phyloP scores from a whole-genome alignment of 2,888 invertebrate genomes.

The Sarcophaga rosellei region DNA sequence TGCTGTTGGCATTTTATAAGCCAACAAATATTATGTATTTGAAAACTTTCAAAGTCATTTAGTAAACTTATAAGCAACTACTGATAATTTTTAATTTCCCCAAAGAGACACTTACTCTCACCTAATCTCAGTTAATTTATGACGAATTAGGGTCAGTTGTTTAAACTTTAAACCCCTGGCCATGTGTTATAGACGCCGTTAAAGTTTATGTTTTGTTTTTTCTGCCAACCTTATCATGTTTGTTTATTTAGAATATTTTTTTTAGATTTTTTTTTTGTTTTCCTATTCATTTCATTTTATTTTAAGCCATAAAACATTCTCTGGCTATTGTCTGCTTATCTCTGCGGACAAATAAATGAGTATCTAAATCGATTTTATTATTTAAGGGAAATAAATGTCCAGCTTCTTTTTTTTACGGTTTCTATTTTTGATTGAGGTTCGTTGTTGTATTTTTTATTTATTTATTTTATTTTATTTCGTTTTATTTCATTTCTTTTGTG shows the following conservation, averaged over 20 bases:
- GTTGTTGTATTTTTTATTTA: background rate
- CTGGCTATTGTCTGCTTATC: slow-evolving; percentile 16
- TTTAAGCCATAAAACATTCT: background rate
- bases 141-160: too few species aligned
- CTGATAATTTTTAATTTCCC: too few species aligned
- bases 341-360: slow-evolving; percentile 22
- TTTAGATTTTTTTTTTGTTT: background rate
- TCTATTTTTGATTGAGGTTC: slow-evolving; percentile 2
- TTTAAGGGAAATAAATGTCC: slow-evolving; percentile 38
- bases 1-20: too few species aligned
- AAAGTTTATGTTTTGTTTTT: background rate
- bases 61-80: too few species aligned
- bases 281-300: background rate
- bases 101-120: too few species aligned
- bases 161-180: background rate
- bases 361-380: slow-evolving; percentile 55
- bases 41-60: too few species aligned
- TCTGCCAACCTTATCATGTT: background rate
- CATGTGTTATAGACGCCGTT: background rate
- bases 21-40: too few species aligned
- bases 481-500: slow-evolving; percentile 10
- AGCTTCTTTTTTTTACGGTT: slow-evolving; percentile 13
- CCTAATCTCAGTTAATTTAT: background rate
- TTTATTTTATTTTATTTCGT: slow-evolving; percentile 24
- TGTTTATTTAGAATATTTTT: background rate